Evolutionary conservation across 2,113 vertebrate species (phyloP), one percentile per base, ranked within the genome.

Genomic region (Recurvirostra avosetta): DNA sequence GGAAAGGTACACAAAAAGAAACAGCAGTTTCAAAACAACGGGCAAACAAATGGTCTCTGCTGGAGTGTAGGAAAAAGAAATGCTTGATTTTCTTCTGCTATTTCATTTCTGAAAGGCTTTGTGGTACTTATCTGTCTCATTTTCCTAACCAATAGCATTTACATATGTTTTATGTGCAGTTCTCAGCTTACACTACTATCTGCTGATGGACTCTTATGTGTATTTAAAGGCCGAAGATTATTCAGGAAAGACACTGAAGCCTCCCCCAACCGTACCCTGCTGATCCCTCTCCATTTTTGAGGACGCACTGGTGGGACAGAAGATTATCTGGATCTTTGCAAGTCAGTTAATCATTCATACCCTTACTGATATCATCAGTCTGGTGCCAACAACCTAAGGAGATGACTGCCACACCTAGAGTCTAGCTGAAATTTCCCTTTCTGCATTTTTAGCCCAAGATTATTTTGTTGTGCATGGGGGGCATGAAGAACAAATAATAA

Each of bases 91-190:
- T 47, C 8, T 67, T 71, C 49, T 67, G 32, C 4, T 70, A 8
- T 53, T 76, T 26, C 4, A 19, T 83, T 79, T 78, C 36, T 73
- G 13, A 45, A 53, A 15, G 21, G 3, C 8, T 56, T 47, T 23
- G 9, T 16, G 32, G 8, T 10, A 66, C 12, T 70, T 45, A 32
- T 5, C 40, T 86, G 2, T 43, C 22, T 62, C 17, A 23, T 3
- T 91, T 88, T 86, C 32, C 25, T 34, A 62, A 74, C 3, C 8
- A 83, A 13, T 53, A 70, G 20, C 11, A 22, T 36, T 52, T 58
- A 25, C 2, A 5, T 21, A 11, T 21, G 6, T 23, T n/a, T 86
- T 66, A 36, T 0, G 0, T 53, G 23, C 58, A 43, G 11, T 49
- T 73, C 53, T 76, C 6, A 3, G 0, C 27, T 83, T 45, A 29